Conservation (phyloP, 2,888 invertebrate species). For the Zeuzera pyrina region DNA sequence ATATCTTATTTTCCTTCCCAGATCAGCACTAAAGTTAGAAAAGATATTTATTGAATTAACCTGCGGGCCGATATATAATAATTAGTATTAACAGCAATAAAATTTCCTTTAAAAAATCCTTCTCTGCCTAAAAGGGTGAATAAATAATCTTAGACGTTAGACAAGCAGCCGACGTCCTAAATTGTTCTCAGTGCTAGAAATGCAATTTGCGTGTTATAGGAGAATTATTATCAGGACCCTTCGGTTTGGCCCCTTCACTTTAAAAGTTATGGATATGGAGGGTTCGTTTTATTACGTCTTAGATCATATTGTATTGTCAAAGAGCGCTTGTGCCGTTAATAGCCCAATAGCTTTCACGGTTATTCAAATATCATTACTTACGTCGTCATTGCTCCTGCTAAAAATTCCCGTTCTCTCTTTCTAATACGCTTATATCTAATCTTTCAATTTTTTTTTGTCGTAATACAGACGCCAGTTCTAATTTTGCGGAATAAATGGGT, state of each 20-base stretch:
- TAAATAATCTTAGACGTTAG: slow-evolving; percentile 5
- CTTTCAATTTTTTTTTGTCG: no score
- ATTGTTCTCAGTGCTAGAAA: slow-evolving; percentile 33
- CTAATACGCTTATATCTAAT: no score
- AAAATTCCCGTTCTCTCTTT: neutral
- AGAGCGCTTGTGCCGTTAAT: no score
- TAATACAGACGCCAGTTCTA: no score
- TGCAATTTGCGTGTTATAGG: slow-evolving; percentile 51
- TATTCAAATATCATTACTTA: neutral
- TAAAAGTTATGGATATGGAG: slow-evolving; percentile 39
- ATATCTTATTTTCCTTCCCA: no score
- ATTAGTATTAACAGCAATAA: no score
- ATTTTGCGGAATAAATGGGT: no score
- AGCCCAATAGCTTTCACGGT: no score
- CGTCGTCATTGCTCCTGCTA: neutral
- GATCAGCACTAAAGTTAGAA: no score
- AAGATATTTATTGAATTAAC: no score
- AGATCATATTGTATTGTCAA: slow-evolving; percentile 24
- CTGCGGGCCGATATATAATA: no score
- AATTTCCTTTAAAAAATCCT: no score
- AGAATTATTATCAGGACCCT: slow-evolving; percentile 30
- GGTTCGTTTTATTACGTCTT: slow-evolving; percentile 34
- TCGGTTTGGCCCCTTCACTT: slow-evolving; percentile 24
- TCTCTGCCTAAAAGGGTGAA: neutral
- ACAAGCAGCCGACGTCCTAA: slow-evolving; percentile 14